These are phyloP conservation scores for Spheniscus humboldti DNA, from an alignment of 2,797 vertebrate species.

Conservation along the genomic window DNA sequence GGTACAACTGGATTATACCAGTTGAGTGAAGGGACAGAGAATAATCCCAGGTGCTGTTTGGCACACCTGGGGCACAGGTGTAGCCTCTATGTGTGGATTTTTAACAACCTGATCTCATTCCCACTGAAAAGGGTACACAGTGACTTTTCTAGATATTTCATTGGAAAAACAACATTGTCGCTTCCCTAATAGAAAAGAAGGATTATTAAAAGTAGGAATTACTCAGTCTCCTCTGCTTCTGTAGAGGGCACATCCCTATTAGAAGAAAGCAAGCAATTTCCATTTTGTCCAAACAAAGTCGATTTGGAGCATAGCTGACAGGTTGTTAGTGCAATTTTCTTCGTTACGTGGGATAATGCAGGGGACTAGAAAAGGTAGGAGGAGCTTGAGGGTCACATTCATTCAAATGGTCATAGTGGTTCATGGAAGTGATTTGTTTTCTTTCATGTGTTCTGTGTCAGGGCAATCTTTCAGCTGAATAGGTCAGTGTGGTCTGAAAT, in stretches of 20 bases:
- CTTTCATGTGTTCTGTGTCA: slow-evolving; percentile 37
- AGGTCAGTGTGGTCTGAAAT: slow-evolving; percentile 44
- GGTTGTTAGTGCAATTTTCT: neutral
- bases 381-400: neutral
- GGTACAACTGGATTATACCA: neutral
- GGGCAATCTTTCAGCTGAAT: neutral
- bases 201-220: neutral
- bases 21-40: neutral
- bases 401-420: neutral
- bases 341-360: neutral
- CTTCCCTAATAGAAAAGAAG: neutral
- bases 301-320: neutral
- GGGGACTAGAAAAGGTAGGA: neutral
- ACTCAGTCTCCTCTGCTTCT: neutral
- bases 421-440: neutral
- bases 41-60: neutral
- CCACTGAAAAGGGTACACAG: neutral
- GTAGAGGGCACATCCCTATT: neutral
- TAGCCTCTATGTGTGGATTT: neutral
- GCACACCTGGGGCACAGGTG: neutral
- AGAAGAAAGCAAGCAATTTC: neutral
- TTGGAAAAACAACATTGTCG: neutral
- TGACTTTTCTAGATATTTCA: neutral
- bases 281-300: neutral
- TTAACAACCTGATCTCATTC: neutral